phyloP scores from a whole-genome alignment of 2,888 invertebrate genomes.

The Zygogramma bicolorata region DNA sequence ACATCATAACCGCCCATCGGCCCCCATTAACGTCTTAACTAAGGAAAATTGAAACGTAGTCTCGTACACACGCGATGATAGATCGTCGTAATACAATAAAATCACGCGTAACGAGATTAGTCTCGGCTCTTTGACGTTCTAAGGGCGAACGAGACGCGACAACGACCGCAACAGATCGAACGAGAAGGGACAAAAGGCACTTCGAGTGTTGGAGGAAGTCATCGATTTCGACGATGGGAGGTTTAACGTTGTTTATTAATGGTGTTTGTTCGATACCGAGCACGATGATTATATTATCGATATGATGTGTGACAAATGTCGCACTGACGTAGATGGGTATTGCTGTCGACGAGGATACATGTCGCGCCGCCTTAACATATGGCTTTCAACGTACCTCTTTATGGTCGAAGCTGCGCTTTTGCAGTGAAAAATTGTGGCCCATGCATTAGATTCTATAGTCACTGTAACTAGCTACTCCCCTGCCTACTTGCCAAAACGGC shows the following conservation, averaged over 20 bases:
- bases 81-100: conserved; percentile 45
- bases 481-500: no score
- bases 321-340: no score
- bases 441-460: no score
- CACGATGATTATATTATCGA: no score
- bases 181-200: conserved; percentile 13
- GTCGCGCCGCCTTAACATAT: no score
- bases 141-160: conserved; percentile 28
- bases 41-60: conserved; percentile 38
- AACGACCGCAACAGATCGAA: conserved; percentile 27
- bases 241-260: background rate
- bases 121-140: conserved; percentile 45
- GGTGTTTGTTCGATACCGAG: background rate
- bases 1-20: background rate
- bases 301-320: no score
- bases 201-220: conserved; percentile 16
- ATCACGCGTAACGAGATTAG: conserved; percentile 51
- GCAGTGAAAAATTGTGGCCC: no score
- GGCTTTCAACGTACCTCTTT: no score
- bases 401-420: no score
- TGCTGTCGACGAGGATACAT: no score
- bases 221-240: conserved; percentile 16
- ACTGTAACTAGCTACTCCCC: no score
- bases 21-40: conserved; percentile 35
- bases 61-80: conserved; percentile 38